Percentiles rank a stretch among this genome's conserved stretches.
Evolutionary conservation across 2,797 vertebrate species (phyloP).

Genomic region (Alcedo atthis): DNA sequence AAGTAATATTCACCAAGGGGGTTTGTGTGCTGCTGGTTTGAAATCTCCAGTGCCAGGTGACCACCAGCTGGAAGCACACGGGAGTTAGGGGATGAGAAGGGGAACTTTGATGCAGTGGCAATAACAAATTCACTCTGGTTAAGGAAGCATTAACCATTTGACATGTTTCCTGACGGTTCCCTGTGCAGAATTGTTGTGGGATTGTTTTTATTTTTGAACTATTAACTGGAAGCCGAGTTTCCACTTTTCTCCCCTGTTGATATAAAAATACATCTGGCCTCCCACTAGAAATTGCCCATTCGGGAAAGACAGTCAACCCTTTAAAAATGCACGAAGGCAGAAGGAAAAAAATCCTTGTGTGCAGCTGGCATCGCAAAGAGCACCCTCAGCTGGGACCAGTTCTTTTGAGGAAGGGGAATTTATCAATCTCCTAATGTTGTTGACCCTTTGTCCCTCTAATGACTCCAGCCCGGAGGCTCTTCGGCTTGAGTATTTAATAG

Average conservation of each 20-base stretch:
- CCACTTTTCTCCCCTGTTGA: conserved; percentile 26
- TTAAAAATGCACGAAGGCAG: neutral
- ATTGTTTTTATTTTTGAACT: conserved; percentile 59
- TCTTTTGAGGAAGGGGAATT: conserved; percentile 35
- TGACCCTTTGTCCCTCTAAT: conserved; percentile 67
- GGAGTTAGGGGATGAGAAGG: neutral
- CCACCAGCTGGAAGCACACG: neutral
- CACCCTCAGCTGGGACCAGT: conserved; percentile 2
- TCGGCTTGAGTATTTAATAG: conserved; percentile 47
- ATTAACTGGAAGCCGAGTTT: conserved; percentile 66
- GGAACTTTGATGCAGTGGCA: neutral
- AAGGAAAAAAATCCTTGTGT: conserved; percentile 21
- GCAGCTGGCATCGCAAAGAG: conserved; percentile 69
- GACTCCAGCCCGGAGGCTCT: conserved; percentile 56
- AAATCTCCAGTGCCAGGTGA: neutral
- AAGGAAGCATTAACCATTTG: neutral
- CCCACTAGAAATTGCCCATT: conserved; percentile 68
- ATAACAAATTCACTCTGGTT: neutral
- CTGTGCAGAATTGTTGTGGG: conserved; percentile 34
- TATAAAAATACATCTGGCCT: conserved; percentile 79
- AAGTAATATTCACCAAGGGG: neutral
- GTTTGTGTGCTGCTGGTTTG: neutral
- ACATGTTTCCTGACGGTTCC: neutral
- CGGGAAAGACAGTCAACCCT: conserved; percentile 42
- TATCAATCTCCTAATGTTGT: conserved; percentile 65